Conservation (phyloP, 2,797 vertebrate genomes). For the Cuniculus paca region DNA sequence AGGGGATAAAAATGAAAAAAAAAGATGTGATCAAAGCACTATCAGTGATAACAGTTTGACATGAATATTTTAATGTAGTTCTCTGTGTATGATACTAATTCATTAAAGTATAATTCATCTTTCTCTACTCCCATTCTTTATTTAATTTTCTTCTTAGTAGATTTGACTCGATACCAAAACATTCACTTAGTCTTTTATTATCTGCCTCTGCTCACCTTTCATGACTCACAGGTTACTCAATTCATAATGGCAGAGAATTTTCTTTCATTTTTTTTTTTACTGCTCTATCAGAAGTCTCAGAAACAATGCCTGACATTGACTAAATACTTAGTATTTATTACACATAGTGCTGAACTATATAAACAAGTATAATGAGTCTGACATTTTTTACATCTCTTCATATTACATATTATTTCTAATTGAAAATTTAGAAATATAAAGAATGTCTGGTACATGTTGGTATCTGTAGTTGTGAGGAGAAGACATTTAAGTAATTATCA, state of each 20-base stretch:
- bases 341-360: neutral
- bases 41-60: neutral
- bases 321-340: neutral
- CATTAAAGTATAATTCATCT: neutral
- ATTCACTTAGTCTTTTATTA: neutral
- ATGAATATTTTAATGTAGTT: neutral
- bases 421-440: constrained; percentile 38
- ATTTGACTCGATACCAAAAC: neutral
- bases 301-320: neutral
- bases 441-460: neutral
- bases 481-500: constrained; percentile 3
- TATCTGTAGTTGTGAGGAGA: neutral
- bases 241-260: neutral
- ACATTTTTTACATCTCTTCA: neutral
- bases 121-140: neutral
- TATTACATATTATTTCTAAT: neutral
- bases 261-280: neutral
- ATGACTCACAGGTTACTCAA: neutral
- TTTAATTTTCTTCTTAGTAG: neutral
- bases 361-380: neutral
- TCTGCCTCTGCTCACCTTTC: neutral
- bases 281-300: neutral
- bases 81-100: neutral
- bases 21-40: neutral
- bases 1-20: neutral